A percentile compares a stretch with the other conserved stretches of the same genome.
phyloP scores from a whole-genome alignment of 1,140 invertebrate genomes.

The Brachionus rotundiformis region DNA sequence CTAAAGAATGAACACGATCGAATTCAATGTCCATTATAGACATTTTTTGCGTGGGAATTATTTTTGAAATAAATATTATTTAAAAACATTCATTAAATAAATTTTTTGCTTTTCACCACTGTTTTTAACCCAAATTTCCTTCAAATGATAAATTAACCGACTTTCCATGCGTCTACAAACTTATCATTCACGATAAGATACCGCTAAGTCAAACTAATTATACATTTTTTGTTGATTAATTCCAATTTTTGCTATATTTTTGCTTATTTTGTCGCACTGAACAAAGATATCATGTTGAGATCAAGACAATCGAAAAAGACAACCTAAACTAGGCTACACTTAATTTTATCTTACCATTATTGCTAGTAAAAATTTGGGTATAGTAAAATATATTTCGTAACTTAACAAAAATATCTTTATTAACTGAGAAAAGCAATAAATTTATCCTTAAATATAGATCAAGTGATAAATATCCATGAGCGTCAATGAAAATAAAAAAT shows the following conservation, averaged over 20 bases:
- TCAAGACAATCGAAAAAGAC: no score
- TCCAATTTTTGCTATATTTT: neutral
- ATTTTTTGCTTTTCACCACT: neutral
- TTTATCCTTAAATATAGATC: slow-evolving; percentile 1
- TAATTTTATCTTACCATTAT: no score
- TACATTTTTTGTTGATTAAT: neutral
- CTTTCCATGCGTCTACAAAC: neutral
- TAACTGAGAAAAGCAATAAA: neutral
- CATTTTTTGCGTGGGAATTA: slow-evolving; percentile 22
- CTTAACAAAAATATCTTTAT: neutral
- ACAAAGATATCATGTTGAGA: neutral
- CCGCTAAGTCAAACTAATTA: neutral
- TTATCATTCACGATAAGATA: neutral
- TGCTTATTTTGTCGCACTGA: neutral
- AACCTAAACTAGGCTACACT: no score
- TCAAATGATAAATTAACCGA: neutral
- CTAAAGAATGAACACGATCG: neutral
- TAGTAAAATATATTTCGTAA: slow-evolving; percentile 22
- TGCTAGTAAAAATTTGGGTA: no score
- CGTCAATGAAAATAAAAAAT: neutral
- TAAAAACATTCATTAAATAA: neutral
- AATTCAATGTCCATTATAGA: neutral
- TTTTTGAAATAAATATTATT: neutral
- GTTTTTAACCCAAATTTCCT: no score
- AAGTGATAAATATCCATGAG: slow-evolving; percentile 21